Percentiles rank a stretch among this genome's conserved stretches.
These are phyloP conservation scores for Bolinopsis microptera DNA, from an alignment of 37 sponge, comb jelly and placozoan species.

Conservation along the genomic window DNA sequence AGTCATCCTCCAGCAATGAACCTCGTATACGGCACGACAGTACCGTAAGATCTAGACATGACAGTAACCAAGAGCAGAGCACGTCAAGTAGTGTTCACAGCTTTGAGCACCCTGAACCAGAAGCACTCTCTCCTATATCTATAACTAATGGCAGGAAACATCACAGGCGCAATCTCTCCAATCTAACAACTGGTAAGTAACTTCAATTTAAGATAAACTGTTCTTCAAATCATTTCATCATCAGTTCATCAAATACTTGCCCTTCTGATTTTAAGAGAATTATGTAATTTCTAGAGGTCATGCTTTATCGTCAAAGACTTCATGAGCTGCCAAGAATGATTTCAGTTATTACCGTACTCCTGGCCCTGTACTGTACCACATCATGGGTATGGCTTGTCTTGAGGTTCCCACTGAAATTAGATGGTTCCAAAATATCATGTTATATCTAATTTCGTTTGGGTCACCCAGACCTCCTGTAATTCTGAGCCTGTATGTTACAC, in stretches of 20 bases:
- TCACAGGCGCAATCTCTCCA: not conserved
- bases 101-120: not conserved
- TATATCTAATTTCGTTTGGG: not conserved
- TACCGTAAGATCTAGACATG: not conserved
- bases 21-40: not conserved
- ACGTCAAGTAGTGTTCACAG: conserved; percentile 14
- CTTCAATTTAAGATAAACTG: not conserved
- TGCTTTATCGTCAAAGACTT: not conserved
- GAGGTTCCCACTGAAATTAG: not conserved
- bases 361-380: not conserved
- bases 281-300: too few relatives aligned
- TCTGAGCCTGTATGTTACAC: not conserved
- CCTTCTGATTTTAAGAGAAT: too few relatives aligned
- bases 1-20: not conserved
- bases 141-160: not conserved
- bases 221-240: too few relatives aligned
- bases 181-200: not conserved
- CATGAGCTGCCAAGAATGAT: too few relatives aligned
- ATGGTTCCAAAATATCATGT: not conserved
- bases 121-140: not conserved
- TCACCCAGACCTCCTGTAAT: not conserved
- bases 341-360: too few relatives aligned
- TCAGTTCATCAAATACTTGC: too few relatives aligned
- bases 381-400: not conserved
- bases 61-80: not conserved